Evolutionary conservation across 2,888 invertebrate genomes (phyloP).

Genomic region (Melipona bicolor): DNA sequence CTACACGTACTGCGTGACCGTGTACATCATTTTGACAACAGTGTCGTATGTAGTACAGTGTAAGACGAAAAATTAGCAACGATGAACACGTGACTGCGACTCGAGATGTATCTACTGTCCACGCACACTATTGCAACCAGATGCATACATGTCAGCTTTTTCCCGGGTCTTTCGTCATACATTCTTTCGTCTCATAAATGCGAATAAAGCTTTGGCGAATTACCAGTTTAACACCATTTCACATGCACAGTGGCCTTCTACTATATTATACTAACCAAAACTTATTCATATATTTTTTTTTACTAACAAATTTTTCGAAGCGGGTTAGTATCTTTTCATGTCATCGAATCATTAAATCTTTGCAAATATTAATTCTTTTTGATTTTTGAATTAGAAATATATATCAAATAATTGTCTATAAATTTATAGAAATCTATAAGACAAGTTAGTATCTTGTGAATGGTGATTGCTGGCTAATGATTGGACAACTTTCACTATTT

Average conservation of each 20-base stretch:
- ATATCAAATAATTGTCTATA: no score
- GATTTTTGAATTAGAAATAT: no score
- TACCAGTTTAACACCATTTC: conserved; percentile 51
- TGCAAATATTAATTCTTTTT: no score
- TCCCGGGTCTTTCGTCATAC: conserved; percentile 54
- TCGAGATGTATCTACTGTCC: conserved; percentile 26
- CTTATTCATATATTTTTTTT: background rate
- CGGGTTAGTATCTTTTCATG: background rate
- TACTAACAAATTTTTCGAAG: background rate
- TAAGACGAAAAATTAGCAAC: background rate
- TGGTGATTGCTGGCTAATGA: background rate
- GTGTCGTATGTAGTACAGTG: background rate
- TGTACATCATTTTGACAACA: conserved; percentile 28
- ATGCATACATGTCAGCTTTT: conserved; percentile 20
- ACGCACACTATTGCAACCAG: conserved; percentile 11
- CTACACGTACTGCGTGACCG: background rate
- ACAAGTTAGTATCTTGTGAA: background rate
- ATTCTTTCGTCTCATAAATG: conserved; percentile 47
- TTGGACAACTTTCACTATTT: conserved; percentile 31
- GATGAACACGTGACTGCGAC: conserved; percentile 12
- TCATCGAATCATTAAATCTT: background rate
- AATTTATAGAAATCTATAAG: background rate
- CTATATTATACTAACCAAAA: background rate
- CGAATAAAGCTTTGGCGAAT: conserved; percentile 57
- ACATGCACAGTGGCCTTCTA: conserved; percentile 5